These are phyloP conservation scores for Tetragnatha montana DNA, from an alignment of 2,888 invertebrate species.

Conservation along the genomic window DNA sequence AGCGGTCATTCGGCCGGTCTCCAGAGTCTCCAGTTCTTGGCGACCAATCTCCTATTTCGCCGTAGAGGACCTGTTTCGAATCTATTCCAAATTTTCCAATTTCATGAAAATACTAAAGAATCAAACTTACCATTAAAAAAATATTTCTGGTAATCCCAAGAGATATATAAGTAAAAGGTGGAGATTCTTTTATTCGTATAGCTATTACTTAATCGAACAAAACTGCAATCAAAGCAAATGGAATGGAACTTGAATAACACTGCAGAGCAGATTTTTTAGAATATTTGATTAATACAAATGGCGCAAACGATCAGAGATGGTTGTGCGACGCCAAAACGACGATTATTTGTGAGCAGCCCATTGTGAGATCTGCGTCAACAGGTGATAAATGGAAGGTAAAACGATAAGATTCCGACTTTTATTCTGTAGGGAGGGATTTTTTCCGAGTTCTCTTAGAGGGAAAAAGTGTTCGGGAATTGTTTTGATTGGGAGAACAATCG, in stretches of 20 bases:
- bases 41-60: too few relatives aligned
- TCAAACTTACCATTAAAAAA: neutral
- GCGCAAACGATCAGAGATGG: conserved; percentile 8
- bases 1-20: too few relatives aligned
- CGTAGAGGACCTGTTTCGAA: too few relatives aligned
- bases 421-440: neutral
- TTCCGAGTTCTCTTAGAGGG: neutral
- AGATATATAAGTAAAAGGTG: neutral
- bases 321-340: conserved; percentile 48
- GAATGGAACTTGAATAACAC: neutral
- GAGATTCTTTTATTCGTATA: too few relatives aligned
- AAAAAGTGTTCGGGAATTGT: neutral
- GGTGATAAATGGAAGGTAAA: neutral
- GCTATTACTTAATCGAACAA: neutral
- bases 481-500: too few relatives aligned
- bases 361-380: conserved; percentile 4
- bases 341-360: conserved; percentile 27
- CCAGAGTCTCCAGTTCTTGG: too few relatives aligned
- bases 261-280: too few relatives aligned
- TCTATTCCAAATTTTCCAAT: too few relatives aligned
- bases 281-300: too few relatives aligned
- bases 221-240: neutral
- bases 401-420: neutral
- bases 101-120: too few relatives aligned
- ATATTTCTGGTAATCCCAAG: neutral